phyloP scores from a whole-genome alignment of 2,888 invertebrate genomes.

The Ophioninae sp. region DNA sequence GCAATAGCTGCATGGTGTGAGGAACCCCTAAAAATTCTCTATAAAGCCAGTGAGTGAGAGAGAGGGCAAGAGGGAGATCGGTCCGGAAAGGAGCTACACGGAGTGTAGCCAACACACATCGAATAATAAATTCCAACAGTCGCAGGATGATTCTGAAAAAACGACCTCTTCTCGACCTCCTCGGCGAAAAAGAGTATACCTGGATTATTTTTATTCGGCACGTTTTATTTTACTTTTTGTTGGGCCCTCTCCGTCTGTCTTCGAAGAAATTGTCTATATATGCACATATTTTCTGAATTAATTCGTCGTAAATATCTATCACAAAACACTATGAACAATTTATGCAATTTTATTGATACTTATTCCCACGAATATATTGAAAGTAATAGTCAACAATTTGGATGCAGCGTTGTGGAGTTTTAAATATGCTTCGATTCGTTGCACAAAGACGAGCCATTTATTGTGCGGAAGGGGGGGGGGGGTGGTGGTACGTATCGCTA shows the following conservation, averaged over 20 bases:
- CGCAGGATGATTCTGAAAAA: slow-evolving; percentile 54
- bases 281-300: neutral
- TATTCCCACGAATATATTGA: no score
- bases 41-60: slow-evolving; percentile 22
- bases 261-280: neutral
- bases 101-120: slow-evolving; percentile 51
- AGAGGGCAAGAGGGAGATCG: slow-evolving; percentile 43
- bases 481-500: no score
- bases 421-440: no score
- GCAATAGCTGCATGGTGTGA: slow-evolving; percentile 28
- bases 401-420: no score
- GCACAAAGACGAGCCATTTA: no score
- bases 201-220: slow-evolving; percentile 25
- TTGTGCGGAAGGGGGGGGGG: no score
- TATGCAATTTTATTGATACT: neutral
- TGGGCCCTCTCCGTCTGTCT: neutral
- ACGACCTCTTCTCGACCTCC: slow-evolving; percentile 59
- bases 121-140: slow-evolving; percentile 60
- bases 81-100: slow-evolving; percentile 52
- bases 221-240: slow-evolving; percentile 6
- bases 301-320: neutral
- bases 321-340: neutral
- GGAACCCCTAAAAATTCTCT: slow-evolving; percentile 48
- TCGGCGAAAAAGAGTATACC: slow-evolving; percentile 46
- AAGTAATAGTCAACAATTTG: no score